Base-by-base conservation (phyloP, 2,888 invertebrate genomes). In the Hedya salicella region DNA sequence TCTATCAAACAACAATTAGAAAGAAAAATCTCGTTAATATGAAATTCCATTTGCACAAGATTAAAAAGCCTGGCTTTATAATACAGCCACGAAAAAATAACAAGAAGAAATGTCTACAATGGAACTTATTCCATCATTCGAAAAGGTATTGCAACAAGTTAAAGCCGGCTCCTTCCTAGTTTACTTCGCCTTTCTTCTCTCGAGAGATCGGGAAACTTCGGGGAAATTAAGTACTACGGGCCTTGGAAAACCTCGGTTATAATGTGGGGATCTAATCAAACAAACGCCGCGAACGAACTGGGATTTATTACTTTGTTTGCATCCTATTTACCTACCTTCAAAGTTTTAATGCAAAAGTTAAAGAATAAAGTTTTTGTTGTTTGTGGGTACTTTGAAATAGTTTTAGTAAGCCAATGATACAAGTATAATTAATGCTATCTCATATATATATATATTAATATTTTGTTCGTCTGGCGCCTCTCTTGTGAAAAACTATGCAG, bases 141-240 rank as follows among this genome's bases (percentile, higher is more conserved):
- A 61, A 66, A 66, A 61, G 66, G 66, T 61, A 66, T 42, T 61
- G 66, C 66, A 66, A 66, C 66, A 66, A 66, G 66, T 66, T 66
- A 66, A 54, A 66, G 54, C 48, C 66, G 32, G 54, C 62, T 46
- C 44, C 39, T 40, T 61, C 49, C 42, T 54, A 66, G 66, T 66
- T 66, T 54, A 61, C 54, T 65, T 40, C 46, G 60, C 46, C 14
- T 53, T 57, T 44, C 42, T 49, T 57, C 66, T 49, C 56, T 40
- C 16, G 42, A 48, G 66, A 60, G 59, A 60, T 66, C 46, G 54
- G 40, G 48, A 39, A 60, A 53, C 53, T 66, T 54, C 59, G 46
- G 32, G 61, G 19, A 32, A 64, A 66, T 61, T 66, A 66, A 60
- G 60, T 61, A 54, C 39, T 52, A 46, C 21, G 36, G 44, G 59